These are phyloP conservation scores for Dendronephthya gigantea DNA, from an alignment of 64 coral and sea anemone species.

Conservation along the genomic window DNA sequence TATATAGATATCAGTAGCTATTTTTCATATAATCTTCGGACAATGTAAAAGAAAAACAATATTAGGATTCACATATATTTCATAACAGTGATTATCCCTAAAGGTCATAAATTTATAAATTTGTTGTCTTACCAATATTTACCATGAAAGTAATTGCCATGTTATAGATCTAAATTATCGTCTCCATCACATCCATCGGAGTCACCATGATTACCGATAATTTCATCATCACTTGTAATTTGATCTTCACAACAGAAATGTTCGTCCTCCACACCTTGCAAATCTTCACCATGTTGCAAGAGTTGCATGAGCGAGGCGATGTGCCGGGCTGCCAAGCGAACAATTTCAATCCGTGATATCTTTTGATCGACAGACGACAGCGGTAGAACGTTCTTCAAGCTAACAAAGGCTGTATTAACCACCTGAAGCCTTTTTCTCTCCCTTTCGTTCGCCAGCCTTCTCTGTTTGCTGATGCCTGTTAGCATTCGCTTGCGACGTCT, in stretches of 20 bases:
- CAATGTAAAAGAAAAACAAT: too few relatives aligned
- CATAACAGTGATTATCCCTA: background rate
- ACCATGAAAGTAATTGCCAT: background rate
- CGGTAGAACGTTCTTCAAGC: slow-evolving; percentile 45
- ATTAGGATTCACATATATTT: too few relatives aligned
- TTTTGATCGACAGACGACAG: slow-evolving; percentile 51
- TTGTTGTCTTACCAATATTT: background rate
- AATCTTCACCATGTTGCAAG: slow-evolving; percentile 36
- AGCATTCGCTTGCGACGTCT: slow-evolving; percentile 38
- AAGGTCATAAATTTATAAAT: background rate
- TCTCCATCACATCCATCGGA: background rate
- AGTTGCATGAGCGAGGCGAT: slow-evolving; percentile 55
- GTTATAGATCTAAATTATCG: background rate
- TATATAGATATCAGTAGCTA: too few relatives aligned
- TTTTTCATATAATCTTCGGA: too few relatives aligned
- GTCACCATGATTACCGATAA: background rate
- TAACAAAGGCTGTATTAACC: slow-evolving; percentile 50
- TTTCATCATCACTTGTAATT: background rate
- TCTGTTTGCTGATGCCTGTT: slow-evolving; percentile 64
- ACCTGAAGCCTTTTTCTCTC: slow-evolving; percentile 67
- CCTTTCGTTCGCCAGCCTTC: slow-evolving; percentile 63
- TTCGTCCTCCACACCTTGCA: background rate
- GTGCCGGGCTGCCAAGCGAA: slow-evolving; percentile 59
- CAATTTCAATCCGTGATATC: slow-evolving; percentile 52
- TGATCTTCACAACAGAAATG: background rate